These are phyloP conservation scores for Neelides folsomi DNA, from an alignment of 2,888 invertebrate genomes.

Conservation along the genomic window DNA sequence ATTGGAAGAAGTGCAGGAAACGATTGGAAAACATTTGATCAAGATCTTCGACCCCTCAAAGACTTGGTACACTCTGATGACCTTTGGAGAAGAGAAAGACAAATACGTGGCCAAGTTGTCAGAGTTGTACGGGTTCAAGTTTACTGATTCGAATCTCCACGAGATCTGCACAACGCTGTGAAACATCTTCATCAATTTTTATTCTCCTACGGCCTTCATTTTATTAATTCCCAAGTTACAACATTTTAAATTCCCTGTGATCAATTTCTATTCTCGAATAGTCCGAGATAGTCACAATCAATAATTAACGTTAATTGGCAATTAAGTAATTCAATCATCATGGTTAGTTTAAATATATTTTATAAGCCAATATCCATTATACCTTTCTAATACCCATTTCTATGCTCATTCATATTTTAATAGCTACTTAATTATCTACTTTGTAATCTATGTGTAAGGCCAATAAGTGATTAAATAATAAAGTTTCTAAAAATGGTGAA, in stretches of 20 bases:
- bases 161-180: conserved; percentile 13
- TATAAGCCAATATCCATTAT: too few relatives aligned
- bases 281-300: too few relatives aligned
- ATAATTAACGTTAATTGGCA: too few relatives aligned
- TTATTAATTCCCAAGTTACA: background rate
- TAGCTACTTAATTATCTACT: too few relatives aligned
- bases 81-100: conserved; percentile 17
- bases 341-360: too few relatives aligned
- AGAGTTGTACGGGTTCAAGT: conserved; percentile 18
- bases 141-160: conserved; percentile 8
- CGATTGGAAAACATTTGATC: conserved; percentile 21
- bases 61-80: conserved; percentile 25
- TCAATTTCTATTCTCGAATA: too few relatives aligned
- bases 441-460: too few relatives aligned
- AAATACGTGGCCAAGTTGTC: conserved; percentile 15
- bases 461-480: too few relatives aligned
- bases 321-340: too few relatives aligned
- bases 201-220: background rate
- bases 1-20: conserved; percentile 24
- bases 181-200: background rate
- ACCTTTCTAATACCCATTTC: too few relatives aligned
- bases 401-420: too few relatives aligned
- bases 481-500: too few relatives aligned
- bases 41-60: conserved; percentile 28
- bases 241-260: background rate